Percentiles rank a stretch among this genome's conserved stretches.
phyloP scores from a whole-genome alignment of 2,888 invertebrate species.

The Gisinianus flammeolus region DNA sequence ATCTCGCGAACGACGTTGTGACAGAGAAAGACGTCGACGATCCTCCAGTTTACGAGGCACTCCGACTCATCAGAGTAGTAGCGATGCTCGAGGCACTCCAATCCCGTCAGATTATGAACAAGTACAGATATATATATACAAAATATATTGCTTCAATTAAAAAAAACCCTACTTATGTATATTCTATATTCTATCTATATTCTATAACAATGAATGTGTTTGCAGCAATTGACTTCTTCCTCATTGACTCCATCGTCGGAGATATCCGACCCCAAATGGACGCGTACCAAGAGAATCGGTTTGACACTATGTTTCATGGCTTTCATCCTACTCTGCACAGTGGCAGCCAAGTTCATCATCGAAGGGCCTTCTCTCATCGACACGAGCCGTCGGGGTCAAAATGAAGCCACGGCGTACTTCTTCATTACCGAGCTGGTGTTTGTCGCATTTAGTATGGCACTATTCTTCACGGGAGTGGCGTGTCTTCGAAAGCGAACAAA shows the following conservation, averaged over 20 bases:
- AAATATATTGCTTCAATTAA: neutral
- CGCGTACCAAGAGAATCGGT: conserved; percentile 52
- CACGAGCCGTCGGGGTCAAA: neutral
- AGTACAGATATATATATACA: neutral
- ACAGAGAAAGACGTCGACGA: neutral
- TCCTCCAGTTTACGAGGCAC: conserved; percentile 21
- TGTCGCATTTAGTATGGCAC: conserved; percentile 51
- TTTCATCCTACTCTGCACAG: conserved; percentile 52
- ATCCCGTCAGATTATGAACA: neutral
- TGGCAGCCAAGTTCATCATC: conserved; percentile 48
- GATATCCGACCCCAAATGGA: neutral
- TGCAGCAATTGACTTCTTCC: neutral
- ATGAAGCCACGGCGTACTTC: conserved; percentile 41
- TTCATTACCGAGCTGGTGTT: conserved; percentile 56
- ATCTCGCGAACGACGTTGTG: neutral
- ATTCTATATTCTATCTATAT: too few species aligned
- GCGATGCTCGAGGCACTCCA: neutral
- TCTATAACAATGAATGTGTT: too few species aligned
- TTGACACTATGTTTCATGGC: conserved; percentile 55
- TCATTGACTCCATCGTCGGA: neutral
- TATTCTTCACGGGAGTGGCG: conserved; percentile 51
- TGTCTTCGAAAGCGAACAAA: conserved; percentile 56
- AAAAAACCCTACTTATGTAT: neutral
- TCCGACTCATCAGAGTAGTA: neutral
- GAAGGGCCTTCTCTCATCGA: conserved; percentile 39